Percentiles rank a stretch among this genome's conserved stretches.
Evolutionary conservation across 2,888 invertebrate species (phyloP).

Genomic region (Callosobruchus maculatus): DNA sequence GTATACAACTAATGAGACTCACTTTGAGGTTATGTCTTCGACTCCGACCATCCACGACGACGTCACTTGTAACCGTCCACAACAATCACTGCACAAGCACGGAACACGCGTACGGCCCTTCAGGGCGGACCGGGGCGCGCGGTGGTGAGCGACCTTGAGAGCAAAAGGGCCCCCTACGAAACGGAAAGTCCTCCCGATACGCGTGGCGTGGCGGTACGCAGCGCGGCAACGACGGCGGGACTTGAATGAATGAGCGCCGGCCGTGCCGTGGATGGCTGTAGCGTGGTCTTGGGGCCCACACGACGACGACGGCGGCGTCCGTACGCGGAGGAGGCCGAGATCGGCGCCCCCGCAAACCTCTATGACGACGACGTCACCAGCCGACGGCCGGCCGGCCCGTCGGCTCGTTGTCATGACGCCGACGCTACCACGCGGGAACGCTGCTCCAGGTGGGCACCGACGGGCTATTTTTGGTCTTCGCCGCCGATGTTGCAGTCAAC

Average conservation of each 20-base stretch:
- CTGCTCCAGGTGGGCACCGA: conserved; percentile 9
- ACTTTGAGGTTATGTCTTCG: too few relatives aligned
- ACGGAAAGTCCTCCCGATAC: neutral
- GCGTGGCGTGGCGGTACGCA: neutral
- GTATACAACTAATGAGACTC: too few relatives aligned
- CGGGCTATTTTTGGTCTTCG: too few relatives aligned
- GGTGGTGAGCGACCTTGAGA: too few relatives aligned
- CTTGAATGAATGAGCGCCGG: conserved; percentile 17
- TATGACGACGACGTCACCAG: conserved; percentile 37
- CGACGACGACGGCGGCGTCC: neutral
- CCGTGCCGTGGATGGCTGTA: neutral
- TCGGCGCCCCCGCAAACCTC: conserved; percentile 48
- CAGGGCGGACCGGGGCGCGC: too few relatives aligned
- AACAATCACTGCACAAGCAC: too few relatives aligned
- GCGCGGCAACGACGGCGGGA: conserved; percentile 32
- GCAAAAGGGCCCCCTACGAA: too few relatives aligned
- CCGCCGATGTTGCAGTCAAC: too few relatives aligned
- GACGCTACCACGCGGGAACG: conserved; percentile 4
- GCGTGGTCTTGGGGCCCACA: neutral
- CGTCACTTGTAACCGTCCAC: too few relatives aligned
- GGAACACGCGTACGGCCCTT: too few relatives aligned
- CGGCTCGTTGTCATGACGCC: conserved; percentile 27
- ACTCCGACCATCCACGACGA: too few relatives aligned
- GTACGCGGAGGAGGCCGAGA: neutral
- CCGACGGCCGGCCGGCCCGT: conserved; percentile 34